Percentiles rank a stretch among this genome's conserved stretches.
These are phyloP conservation scores for Limonius californicus DNA, from an alignment of 1,140 invertebrate species.

Conservation along the genomic window DNA sequence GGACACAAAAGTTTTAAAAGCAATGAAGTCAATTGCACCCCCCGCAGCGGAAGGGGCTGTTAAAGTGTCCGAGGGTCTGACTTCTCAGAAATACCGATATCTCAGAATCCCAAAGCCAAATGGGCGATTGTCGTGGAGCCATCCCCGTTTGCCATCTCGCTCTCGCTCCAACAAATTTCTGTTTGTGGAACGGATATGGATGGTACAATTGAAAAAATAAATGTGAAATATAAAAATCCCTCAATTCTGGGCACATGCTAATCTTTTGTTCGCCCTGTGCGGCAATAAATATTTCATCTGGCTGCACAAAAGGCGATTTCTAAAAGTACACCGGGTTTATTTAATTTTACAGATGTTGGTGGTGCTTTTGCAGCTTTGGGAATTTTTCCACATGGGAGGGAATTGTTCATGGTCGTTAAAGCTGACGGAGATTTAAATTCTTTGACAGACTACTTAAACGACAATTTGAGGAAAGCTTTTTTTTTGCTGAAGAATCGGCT, in stretches of 20 bases:
- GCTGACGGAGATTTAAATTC: too few relatives aligned
- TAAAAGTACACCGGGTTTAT: neutral
- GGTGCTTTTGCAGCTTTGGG: neutral
- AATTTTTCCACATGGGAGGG: neutral
- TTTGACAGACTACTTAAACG: too few relatives aligned
- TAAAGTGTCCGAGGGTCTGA: neutral
- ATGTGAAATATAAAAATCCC: neutral
- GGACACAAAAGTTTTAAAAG: neutral
- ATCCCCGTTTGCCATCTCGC: neutral
- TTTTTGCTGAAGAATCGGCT: too few relatives aligned
- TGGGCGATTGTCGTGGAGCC: neutral
- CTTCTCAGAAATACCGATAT: conserved; percentile 3
- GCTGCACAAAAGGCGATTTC: neutral
- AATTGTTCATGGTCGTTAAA: too few relatives aligned
- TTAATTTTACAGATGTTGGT: neutral
- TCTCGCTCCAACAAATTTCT: neutral
- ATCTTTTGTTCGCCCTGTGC: neutral
- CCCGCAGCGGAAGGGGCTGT: neutral
- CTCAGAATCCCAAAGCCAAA: conserved; percentile 1
- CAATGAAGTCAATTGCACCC: conserved; percentile 2
- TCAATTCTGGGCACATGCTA: neutral
- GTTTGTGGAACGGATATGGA: too few relatives aligned
- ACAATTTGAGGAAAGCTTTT: too few relatives aligned
- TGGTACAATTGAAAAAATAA: too few relatives aligned
- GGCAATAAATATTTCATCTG: neutral